Conservation (phyloP, 2,888 invertebrate genomes). For the Chouioia cunea region DNA sequence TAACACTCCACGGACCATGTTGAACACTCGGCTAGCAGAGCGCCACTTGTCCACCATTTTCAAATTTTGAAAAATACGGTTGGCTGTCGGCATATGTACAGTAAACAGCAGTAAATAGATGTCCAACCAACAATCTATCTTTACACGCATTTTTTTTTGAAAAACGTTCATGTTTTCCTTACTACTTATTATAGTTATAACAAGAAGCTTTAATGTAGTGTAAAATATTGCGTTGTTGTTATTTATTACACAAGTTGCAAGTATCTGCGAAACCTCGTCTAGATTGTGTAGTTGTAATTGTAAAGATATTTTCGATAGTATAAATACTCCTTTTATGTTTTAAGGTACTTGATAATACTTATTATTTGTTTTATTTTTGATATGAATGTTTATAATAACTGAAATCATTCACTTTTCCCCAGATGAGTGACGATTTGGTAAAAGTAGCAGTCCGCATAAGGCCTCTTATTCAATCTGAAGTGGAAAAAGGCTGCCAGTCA, state of each 20-base stretch:
- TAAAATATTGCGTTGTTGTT: too few species aligned
- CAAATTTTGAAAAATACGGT: conserved; percentile 44
- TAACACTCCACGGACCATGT: too few species aligned
- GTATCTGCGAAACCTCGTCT: too few species aligned
- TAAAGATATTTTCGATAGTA: too few species aligned
- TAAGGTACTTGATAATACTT: too few species aligned
- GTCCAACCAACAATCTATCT: neutral
- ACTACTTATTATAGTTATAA: neutral
- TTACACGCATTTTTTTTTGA: neutral
- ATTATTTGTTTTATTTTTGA: conserved; percentile 25
- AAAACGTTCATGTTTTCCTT: neutral
- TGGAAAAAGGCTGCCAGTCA: conserved; percentile 80
- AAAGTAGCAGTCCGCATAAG: conserved; percentile 87
- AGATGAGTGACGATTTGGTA: conserved; percentile 70
- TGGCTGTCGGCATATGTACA: neutral
- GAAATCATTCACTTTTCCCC: neutral
- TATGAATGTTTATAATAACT: too few species aligned
- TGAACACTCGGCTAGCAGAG: too few species aligned
- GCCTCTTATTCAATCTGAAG: conserved; percentile 82
- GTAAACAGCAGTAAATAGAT: neutral
- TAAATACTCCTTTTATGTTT: too few species aligned
- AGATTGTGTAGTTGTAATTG: too few species aligned
- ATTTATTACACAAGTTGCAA: too few species aligned
- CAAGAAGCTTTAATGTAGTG: too few species aligned
- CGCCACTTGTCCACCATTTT: conserved; percentile 15